Percentiles rank a stretch among this genome's conserved stretches.
phyloP scores from a whole-genome alignment of 2,113 vertebrate species.

The Myrmecophaga tridactyla region DNA sequence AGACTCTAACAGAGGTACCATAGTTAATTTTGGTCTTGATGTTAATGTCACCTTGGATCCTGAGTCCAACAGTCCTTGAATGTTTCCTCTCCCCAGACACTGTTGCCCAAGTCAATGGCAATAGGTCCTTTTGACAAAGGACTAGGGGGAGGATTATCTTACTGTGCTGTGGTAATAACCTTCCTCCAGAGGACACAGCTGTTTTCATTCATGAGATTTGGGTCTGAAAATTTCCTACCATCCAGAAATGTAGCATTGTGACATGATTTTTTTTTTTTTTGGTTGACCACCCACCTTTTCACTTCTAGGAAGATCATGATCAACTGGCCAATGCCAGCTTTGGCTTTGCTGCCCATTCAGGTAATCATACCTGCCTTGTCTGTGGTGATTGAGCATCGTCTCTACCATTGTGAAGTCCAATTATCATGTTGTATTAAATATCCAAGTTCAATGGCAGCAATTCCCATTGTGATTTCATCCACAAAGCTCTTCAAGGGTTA shows the following conservation, averaged over 20 bases:
- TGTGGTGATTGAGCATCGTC: no score
- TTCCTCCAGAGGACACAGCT: not conserved
- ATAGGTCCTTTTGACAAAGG: not conserved
- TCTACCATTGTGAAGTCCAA: no score
- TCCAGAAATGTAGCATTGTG: not conserved
- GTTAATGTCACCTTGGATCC: not conserved
- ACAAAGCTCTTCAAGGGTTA: no score
- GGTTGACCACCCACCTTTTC: no score
- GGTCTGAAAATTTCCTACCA: not conserved
- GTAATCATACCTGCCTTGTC: no score
- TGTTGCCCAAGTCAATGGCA: not conserved
- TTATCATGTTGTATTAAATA: no score
- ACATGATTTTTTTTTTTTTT: not conserved
- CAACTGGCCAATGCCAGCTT: no score
- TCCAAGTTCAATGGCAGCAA: no score
- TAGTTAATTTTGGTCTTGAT: not conserved
- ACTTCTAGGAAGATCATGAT: no score
- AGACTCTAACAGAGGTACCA: no score
- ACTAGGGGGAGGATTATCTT: not conserved
- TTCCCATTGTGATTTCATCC: no score
- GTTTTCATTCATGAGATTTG: not conserved
- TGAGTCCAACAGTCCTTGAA: not conserved
- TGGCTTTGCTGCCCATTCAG: no score
- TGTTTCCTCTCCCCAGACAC: not conserved
- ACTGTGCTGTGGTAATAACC: not conserved